These are phyloP conservation scores for Helostoma temminkii DNA, from an alignment of 2,797 vertebrate genomes.

Conservation along the genomic window DNA sequence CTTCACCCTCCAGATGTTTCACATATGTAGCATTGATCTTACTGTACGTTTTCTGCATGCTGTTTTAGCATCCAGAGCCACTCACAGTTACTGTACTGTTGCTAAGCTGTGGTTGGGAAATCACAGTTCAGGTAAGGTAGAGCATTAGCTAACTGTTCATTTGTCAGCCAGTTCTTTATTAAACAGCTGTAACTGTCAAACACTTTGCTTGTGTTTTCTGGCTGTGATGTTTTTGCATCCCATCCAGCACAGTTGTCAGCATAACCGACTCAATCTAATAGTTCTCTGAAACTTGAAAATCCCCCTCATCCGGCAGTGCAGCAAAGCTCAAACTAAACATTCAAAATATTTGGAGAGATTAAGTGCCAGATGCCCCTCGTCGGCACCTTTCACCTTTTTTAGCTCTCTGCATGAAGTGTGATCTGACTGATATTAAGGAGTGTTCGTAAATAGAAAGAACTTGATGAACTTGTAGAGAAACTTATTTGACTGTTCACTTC, in stretches of 20 bases:
- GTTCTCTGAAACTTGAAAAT: conserved; percentile 42
- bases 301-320: conserved; percentile 48
- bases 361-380: conserved; percentile 51
- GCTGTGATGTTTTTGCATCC: conserved; percentile 20
- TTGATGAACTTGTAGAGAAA: conserved; percentile 5
- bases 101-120: neutral
- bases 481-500: conserved; percentile 11
- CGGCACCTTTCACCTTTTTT: conserved; percentile 43
- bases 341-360: conserved; percentile 63
- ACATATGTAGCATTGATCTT: too few species aligned
- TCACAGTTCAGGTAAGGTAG: neutral
- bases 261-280: conserved; percentile 9
- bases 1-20: too few species aligned
- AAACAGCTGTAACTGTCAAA: neutral
- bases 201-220: neutral
- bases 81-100: neutral
- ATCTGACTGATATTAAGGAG: conserved; percentile 49
- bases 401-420: conserved; percentile 38
- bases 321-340: conserved; percentile 55
- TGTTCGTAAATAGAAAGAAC: conserved; percentile 23
- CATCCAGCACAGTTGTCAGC: conserved; percentile 27
- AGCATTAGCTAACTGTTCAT: neutral
- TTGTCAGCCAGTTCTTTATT: neutral
- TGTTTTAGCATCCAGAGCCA: neutral
- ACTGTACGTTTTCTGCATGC: too few species aligned